Conservation (phyloP, 2,888 invertebrate species). For the Leucozona laternaria region DNA sequence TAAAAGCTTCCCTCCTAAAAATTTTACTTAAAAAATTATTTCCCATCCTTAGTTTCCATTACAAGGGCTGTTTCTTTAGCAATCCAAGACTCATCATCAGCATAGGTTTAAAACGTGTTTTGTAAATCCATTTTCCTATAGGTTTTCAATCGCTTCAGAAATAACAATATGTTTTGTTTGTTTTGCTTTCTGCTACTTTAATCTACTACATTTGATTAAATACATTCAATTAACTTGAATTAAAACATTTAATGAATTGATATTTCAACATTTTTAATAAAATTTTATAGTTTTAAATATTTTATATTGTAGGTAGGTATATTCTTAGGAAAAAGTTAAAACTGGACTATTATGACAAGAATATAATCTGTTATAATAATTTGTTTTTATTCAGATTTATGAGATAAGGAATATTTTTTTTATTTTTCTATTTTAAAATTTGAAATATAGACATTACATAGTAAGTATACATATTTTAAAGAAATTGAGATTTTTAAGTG, state of each 20-base stretch:
- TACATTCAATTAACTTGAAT: slow-evolving; percentile 17
- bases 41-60: too few relatives aligned
- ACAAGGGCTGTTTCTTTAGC: too few relatives aligned
- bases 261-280: neutral
- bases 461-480: too few relatives aligned
- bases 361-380: neutral
- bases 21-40: too few relatives aligned
- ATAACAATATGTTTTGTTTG: neutral
- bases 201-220: slow-evolving; percentile 4
- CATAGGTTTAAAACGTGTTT: neutral
- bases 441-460: neutral
- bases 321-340: neutral
- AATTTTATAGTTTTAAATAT: neutral
- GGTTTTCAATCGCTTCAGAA: neutral
- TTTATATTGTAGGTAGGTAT: neutral
- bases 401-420: neutral
- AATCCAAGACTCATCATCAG: too few relatives aligned
- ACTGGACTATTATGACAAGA: neutral
- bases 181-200: slow-evolving; percentile 24
- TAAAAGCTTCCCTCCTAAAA: too few relatives aligned
- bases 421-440: neutral
- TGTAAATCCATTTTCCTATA: neutral
- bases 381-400: neutral
- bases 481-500: neutral
- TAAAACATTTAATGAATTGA: neutral